A percentile compares a stretch with the other conserved stretches of the same genome.
phyloP scores from a whole-genome alignment of 1,140 invertebrate genomes.

The Lordiphosa stackelbergi region DNA sequence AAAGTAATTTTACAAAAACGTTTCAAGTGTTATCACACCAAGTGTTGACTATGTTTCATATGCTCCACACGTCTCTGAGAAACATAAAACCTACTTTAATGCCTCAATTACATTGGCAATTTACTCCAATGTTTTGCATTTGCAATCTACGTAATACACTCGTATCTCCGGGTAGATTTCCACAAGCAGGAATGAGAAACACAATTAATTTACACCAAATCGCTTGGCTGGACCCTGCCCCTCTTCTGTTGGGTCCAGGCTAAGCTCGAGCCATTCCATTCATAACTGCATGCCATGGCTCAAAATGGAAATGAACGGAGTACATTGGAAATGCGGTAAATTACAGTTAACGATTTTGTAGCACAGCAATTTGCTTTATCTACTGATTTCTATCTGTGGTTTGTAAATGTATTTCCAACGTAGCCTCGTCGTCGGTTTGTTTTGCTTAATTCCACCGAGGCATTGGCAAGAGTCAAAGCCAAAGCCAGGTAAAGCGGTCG shows the following conservation, averaged over 20 bases:
- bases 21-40: too few relatives aligned
- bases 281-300: slow-evolving; percentile 37
- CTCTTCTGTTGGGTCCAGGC: too few relatives aligned
- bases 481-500: slow-evolving; percentile 46
- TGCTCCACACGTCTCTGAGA: neutral
- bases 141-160: slow-evolving; percentile 16
- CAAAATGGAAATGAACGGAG: slow-evolving; percentile 24
- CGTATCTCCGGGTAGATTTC: neutral
- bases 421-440: slow-evolving; percentile 60
- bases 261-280: slow-evolving; percentile 24
- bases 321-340: slow-evolving; percentile 68
- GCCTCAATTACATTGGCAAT: slow-evolving; percentile 31
- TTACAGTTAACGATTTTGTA: slow-evolving; percentile 75
- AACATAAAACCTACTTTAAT: slow-evolving; percentile 35
- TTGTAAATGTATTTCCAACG: slow-evolving; percentile 69
- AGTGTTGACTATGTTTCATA: neutral
- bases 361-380: slow-evolving; percentile 73
- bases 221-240: slow-evolving; percentile 9
- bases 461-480: slow-evolving; percentile 57
- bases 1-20: too few relatives aligned
- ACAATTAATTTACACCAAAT: slow-evolving; percentile 43
- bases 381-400: slow-evolving; percentile 67
- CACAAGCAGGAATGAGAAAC: slow-evolving; percentile 28
- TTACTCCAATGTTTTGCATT: slow-evolving; percentile 16
- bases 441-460: slow-evolving; percentile 55